Percentiles rank a stretch among this genome's conserved stretches.
Conservation (phyloP, 2,888 invertebrate genomes). For the Crocallis elinguaria region DNA sequence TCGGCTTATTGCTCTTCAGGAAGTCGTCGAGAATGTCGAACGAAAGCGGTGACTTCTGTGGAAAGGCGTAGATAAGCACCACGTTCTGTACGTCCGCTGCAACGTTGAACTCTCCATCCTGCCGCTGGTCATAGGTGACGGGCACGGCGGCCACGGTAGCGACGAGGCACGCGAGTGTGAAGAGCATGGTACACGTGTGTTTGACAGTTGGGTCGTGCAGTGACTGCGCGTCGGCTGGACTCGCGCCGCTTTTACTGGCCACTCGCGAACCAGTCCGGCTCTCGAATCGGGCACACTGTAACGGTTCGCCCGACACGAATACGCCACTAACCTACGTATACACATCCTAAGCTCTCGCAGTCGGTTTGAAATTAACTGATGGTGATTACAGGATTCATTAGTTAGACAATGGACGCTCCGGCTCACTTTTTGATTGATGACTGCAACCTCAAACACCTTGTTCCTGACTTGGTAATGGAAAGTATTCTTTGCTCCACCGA, state of each 20-base stretch:
- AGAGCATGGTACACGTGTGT: slow-evolving; percentile 70
- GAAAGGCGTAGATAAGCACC: slow-evolving; percentile 87
- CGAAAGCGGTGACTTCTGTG: slow-evolving; percentile 57
- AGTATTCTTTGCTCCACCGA: no score
- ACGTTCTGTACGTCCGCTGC: slow-evolving; percentile 91
- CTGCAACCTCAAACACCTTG: neutral
- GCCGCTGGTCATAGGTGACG: slow-evolving; percentile 87
- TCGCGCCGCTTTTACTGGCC: slow-evolving; percentile 76
- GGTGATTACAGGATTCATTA: slow-evolving; percentile 24
- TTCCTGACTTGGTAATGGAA: neutral
- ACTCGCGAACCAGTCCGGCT: slow-evolving; percentile 73
- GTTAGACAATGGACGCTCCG: slow-evolving; percentile 25
- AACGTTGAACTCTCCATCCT: slow-evolving; percentile 90
- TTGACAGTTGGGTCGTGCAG: slow-evolving; percentile 49
- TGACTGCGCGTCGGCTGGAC: slow-evolving; percentile 66
- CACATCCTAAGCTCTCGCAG: slow-evolving; percentile 28
- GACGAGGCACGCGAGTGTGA: slow-evolving; percentile 56
- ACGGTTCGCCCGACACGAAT: slow-evolving; percentile 74
- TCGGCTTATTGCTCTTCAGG: slow-evolving; percentile 34
- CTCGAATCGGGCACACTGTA: slow-evolving; percentile 78
- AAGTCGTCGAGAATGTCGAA: slow-evolving; percentile 46
- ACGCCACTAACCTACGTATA: slow-evolving; percentile 31
- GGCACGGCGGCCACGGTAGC: slow-evolving; percentile 63
- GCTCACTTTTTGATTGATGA: slow-evolving; percentile 41
- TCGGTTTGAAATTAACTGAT: slow-evolving; percentile 9